A percentile compares a stretch with the other conserved stretches of the same genome.
phyloP scores from a whole-genome alignment of 2,888 invertebrate genomes.

The Leptopilina myrica region DNA sequence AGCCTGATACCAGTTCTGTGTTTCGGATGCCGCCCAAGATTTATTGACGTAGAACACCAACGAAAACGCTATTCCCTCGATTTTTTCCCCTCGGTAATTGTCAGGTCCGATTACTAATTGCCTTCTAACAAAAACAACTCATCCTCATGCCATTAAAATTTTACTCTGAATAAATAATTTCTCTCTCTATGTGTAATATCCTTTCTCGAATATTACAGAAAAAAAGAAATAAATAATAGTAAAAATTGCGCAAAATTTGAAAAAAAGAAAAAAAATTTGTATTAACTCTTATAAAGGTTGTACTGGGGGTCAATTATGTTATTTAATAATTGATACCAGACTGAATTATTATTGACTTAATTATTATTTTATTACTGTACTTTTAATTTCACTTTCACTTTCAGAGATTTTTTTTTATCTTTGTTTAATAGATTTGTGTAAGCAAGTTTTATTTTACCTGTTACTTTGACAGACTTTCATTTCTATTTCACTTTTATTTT shows the following conservation, averaged over 20 bases:
- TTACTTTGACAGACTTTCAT: no score
- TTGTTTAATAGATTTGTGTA: no score
- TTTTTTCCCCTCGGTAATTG: conserved; percentile 63
- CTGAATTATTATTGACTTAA: no score
- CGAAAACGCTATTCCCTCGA: conserved; percentile 63
- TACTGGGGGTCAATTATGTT: no score
- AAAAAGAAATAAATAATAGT: no score
- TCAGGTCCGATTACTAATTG: conserved; percentile 67
- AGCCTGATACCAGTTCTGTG: conserved; percentile 67
- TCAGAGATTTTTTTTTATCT: no score
- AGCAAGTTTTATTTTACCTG: no score
- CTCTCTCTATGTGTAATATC: neutral
- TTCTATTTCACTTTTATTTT: no score
- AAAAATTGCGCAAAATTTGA: neutral
- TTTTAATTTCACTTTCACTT: no score
- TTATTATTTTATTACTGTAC: no score
- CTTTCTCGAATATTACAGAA: neutral
- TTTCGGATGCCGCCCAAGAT: conserved; percentile 66
- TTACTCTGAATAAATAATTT: conserved; percentile 10
- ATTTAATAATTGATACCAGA: no score
- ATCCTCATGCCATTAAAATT: neutral
- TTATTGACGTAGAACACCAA: conserved; percentile 66
- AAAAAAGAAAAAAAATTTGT: neutral
- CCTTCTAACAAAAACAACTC: conserved; percentile 42
- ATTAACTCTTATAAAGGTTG: neutral